Evolutionary conservation across 1,140 invertebrate species (phyloP).

Genomic region (Eurosta solidaginis): DNA sequence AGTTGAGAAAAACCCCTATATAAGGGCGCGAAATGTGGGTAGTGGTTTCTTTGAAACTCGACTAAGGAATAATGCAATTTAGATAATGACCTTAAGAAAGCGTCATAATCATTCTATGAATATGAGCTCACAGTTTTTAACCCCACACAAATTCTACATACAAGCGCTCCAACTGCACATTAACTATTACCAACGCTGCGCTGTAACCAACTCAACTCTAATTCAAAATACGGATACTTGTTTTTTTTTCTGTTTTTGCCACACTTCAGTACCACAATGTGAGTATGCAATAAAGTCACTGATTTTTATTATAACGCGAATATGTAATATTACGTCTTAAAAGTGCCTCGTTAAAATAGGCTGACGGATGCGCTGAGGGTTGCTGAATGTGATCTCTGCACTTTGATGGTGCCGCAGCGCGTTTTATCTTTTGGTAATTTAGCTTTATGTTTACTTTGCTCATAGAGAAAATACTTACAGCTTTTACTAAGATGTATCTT

Average conservation of each 20-base stretch:
- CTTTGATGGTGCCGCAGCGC: no score
- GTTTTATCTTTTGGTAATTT: background rate
- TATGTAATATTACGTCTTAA: background rate
- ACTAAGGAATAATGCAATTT: no score
- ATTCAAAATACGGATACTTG: background rate
- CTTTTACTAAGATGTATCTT: background rate
- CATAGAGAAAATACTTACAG: background rate
- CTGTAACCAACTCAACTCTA: background rate
- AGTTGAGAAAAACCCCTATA: no score
- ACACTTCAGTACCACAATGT: background rate
- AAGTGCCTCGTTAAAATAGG: background rate
- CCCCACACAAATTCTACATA: background rate
- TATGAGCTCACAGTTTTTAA: background rate
- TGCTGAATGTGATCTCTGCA: no score
- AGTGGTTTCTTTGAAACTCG: no score
- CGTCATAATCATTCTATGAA: background rate
- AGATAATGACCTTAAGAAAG: no score
- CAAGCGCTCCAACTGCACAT: background rate
- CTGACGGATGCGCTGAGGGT: no score
- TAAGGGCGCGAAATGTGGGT: no score
- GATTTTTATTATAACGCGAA: slow-evolving; percentile 19
- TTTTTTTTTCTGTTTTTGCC: background rate
- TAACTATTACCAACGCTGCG: background rate
- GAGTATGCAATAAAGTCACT: slow-evolving; percentile 5
- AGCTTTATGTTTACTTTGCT: no score